Evolutionary conservation across 2,113 vertebrate genomes (phyloP).

Genomic region (Balaeniceps rex): DNA sequence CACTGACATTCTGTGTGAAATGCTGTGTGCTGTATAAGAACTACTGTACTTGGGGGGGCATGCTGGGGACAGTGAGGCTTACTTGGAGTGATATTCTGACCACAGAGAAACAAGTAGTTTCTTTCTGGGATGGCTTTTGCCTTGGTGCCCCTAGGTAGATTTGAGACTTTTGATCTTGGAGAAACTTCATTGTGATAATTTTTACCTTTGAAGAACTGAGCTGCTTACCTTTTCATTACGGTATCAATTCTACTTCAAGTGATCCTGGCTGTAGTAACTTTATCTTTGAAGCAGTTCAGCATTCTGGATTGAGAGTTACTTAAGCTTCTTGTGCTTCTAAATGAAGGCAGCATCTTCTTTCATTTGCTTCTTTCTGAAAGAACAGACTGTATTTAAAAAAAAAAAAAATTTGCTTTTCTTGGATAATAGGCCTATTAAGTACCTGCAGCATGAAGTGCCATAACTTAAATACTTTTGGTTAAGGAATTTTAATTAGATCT

Average conservation of each 20-base stretch:
- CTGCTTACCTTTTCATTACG: neutral
- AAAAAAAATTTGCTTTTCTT: neutral
- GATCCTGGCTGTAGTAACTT: neutral
- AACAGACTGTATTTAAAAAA: neutral
- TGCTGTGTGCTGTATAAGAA: neutral
- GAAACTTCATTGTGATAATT: neutral
- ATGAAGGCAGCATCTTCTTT: neutral
- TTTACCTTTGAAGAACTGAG: neutral
- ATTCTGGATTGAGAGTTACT: neutral
- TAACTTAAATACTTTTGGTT: neutral
- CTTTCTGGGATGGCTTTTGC: neutral
- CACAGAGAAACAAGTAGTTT: neutral
- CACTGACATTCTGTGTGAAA: neutral
- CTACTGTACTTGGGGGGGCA: neutral
- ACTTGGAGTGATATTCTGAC: neutral
- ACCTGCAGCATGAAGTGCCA: neutral
- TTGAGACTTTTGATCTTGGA: neutral
- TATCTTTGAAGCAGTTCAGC: neutral
- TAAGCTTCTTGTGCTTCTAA: neutral
- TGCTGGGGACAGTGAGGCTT: neutral
- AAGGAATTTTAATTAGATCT: neutral
- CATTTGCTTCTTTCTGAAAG: neutral
- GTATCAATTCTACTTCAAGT: neutral
- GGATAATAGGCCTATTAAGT: neutral
- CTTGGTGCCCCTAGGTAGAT: neutral